Conservation (phyloP, 2,113 vertebrate genomes). For the Aleadryas rufinucha region DNA sequence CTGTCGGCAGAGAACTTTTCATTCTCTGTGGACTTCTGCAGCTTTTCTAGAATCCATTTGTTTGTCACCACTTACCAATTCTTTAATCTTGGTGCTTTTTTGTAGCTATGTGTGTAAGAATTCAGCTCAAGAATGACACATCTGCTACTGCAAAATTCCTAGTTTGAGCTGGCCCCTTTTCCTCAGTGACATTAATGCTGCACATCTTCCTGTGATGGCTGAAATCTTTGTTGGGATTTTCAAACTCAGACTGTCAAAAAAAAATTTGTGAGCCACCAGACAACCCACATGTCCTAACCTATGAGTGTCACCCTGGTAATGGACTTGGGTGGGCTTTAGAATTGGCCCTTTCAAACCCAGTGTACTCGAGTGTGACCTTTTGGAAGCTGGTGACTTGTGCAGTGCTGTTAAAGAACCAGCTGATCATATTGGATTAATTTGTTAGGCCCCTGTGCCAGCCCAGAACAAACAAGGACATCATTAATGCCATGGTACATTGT, state of each 20-base stretch:
- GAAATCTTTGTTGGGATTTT: not conserved
- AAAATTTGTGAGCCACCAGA: not conserved
- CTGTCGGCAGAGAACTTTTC: not conserved
- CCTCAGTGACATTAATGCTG: accelerated
- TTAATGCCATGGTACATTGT: not conserved
- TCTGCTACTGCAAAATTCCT: not conserved
- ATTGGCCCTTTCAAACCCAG: not conserved
- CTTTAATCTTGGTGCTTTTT: not conserved
- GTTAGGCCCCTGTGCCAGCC: not conserved
- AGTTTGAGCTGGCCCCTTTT: not conserved
- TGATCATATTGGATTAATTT: not conserved
- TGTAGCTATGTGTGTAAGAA: not conserved
- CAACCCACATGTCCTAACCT: not conserved
- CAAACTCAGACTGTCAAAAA: not conserved
- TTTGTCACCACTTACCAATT: not conserved
- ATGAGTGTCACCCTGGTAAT: not conserved
- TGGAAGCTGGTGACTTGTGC: not conserved
- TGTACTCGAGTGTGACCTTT: not conserved
- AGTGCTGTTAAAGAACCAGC: not conserved
- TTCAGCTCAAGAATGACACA: not conserved
- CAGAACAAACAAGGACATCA: not conserved
- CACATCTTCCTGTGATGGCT: not conserved
- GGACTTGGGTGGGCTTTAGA: not conserved
- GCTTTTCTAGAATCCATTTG: not conserved
- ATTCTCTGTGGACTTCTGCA: not conserved